Conservation (phyloP, 2,797 vertebrate genomes). For the Brachyalestes nurse region DNA sequence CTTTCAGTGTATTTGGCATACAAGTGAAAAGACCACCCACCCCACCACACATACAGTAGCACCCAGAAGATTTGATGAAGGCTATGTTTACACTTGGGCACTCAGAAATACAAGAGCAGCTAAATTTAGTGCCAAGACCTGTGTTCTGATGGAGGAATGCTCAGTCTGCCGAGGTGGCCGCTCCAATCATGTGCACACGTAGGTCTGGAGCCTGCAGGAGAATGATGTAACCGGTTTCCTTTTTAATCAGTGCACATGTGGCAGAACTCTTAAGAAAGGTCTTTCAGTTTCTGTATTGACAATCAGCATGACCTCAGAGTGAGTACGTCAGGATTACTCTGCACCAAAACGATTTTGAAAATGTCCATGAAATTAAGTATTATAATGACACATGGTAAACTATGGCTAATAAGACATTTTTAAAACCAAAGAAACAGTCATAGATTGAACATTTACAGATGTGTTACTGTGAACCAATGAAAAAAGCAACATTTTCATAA, state of each 20-base stretch:
- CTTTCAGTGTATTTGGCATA: slow-evolving; percentile 37
- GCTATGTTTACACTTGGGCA: slow-evolving; percentile 10
- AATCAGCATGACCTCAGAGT: slow-evolving; percentile 24
- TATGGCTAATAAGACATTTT: not conserved
- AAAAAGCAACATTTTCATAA: not conserved
- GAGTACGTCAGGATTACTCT: not conserved
- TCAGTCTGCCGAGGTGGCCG: not conserved
- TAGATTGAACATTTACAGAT: not conserved
- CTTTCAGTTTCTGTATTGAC: not conserved
- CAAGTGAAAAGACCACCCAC: slow-evolving; percentile 38
- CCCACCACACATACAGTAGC: slow-evolving; percentile 17
- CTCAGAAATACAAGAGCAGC: slow-evolving; percentile 16
- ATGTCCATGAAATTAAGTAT: not conserved
- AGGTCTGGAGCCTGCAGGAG: slow-evolving; percentile 33
- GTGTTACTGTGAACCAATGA: not conserved
- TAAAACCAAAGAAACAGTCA: not conserved
- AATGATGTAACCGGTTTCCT: slow-evolving; percentile 60
- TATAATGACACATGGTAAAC: not conserved
- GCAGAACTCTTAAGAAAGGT: slow-evolving; percentile 14
- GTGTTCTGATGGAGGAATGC: slow-evolving; percentile 45
- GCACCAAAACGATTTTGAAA: slow-evolving; percentile 5
- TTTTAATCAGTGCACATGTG: slow-evolving; percentile 54
- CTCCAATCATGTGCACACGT: slow-evolving; percentile 15
- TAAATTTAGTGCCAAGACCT: slow-evolving; percentile 32
- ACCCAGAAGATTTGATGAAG: slow-evolving; percentile 32